These are phyloP conservation scores for Halictus rubicundus DNA, from an alignment of 1,140 invertebrate genomes.

Conservation along the genomic window DNA sequence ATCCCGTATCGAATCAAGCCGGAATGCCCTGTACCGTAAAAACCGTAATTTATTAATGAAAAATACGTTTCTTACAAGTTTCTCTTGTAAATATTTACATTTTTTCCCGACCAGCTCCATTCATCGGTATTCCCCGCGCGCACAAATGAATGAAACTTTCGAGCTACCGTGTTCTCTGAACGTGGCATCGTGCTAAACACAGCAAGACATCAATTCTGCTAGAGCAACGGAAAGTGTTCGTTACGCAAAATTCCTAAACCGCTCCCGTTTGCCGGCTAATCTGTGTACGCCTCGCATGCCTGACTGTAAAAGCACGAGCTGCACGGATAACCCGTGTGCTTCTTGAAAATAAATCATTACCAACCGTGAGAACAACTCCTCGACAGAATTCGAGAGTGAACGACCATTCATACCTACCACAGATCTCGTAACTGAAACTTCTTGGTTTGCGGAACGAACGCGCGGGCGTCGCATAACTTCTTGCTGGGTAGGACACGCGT, in stretches of 20 bases:
- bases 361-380: constrained; percentile 19
- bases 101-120: not conserved
- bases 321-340: not conserved
- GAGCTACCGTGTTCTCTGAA: not conserved
- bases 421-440: not conserved
- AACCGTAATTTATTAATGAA: not conserved
- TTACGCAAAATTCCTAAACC: constrained; percentile 6
- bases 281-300: not conserved
- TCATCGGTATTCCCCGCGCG: constrained; percentile 16
- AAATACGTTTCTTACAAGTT: not conserved
- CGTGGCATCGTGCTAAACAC: not conserved
- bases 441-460: too few relatives aligned
- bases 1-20: too few relatives aligned
- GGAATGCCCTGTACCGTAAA: too few relatives aligned
- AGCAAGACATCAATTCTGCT: not conserved
- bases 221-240: not conserved
- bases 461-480: not conserved
- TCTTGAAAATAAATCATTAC: constrained; percentile 40
- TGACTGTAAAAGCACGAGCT: not conserved
- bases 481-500: not conserved
- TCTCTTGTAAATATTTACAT: not conserved
- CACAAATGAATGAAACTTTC: constrained; percentile 10
- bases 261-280: not conserved
- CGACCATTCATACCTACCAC: not conserved
- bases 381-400: constrained; percentile 3